Base-by-base conservation (phyloP, 2,113 vertebrate genomes). In the Lasiurus borealis region DNA sequence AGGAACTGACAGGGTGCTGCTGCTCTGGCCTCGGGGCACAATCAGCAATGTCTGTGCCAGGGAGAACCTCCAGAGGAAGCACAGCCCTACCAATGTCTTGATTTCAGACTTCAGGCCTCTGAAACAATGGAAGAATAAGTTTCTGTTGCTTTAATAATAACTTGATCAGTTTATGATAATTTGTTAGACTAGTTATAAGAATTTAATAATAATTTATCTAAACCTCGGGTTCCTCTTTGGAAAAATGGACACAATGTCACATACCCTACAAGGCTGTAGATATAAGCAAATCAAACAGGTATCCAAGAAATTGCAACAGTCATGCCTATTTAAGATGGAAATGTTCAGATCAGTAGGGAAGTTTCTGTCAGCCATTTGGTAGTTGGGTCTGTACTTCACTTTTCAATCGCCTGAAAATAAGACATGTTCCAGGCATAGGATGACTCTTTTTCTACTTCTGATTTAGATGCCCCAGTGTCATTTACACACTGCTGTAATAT, bases 381-480 rank as follows among this genome's bases (percentile, higher is more conserved):
- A 68, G 6, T 59, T 85, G 54, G 31, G 21, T 54, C 86, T 52
- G 83, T 66, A 88, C 36, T 15, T 59, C 16, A 73, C 54, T 73
- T 93, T 69, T 83, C 31, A 88, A 73, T 44, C 77, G n/a, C 36
- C 34, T 46, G 27, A 87, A 92, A 71, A 88, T 46, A 95, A 87
- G 72, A 87, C 18, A 54, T 21, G 12, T 50, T 78, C 36, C 15
- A 54, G 57, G 64, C 12, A 40, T 25, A 23, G 0, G 1, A 76
- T 85, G 86, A 78, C 40, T 91, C 48, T 69, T 90, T 72, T 95
- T 44, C 72, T 57, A 59, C 27, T 54, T 76, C 54, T 44, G 48
- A 85, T 21, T 66, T 36, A 81, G 87, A 85, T 11, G 25, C 2
- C 19, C 36, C 16, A 25, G 12, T 66, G 16, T 75, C 85, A 48